phyloP scores from a whole-genome alignment of 2,888 invertebrate genomes.

The Aspidiotus rigidus region DNA sequence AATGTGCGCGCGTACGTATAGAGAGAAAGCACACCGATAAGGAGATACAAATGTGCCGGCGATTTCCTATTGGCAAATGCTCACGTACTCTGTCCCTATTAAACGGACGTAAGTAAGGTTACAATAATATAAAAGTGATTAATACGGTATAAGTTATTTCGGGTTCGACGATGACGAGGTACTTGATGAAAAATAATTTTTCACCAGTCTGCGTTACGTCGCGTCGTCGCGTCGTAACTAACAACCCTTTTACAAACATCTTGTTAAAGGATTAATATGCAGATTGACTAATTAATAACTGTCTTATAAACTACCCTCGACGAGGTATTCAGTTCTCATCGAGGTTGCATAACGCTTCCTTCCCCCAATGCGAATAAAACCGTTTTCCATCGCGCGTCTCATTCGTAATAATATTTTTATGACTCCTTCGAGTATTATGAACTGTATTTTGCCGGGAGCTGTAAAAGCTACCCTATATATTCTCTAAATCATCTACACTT shows the following conservation, averaged over 20 bases:
- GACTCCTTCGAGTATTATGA: conserved; percentile 17
- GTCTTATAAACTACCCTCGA: conserved; percentile 4
- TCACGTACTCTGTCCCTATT: too few relatives aligned
- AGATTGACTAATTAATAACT: conserved; percentile 29
- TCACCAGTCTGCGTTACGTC: too few relatives aligned
- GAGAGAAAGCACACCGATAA: background rate
- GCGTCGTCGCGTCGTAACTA: background rate
- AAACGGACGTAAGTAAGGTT: too few relatives aligned
- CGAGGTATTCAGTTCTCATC: conserved; percentile 3
- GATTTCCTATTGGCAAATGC: too few relatives aligned
- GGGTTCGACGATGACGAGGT: too few relatives aligned
- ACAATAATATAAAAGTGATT: too few relatives aligned
- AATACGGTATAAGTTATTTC: too few relatives aligned
- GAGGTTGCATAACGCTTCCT: background rate
- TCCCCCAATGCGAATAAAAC: background rate
- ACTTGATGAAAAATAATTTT: too few relatives aligned
- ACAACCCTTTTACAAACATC: conserved; percentile 4
- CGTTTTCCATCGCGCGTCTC: background rate
- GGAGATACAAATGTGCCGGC: too few relatives aligned
- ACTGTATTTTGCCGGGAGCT: background rate
- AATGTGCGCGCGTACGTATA: conserved; percentile 1
- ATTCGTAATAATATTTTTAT: conserved; percentile 31
- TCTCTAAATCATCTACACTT: background rate
- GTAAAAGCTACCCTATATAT: background rate
- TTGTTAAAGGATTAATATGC: conserved; percentile 24